Evolutionary conservation across 2,113 vertebrate genomes (phyloP).

Genomic region (Galbula dea): DNA sequence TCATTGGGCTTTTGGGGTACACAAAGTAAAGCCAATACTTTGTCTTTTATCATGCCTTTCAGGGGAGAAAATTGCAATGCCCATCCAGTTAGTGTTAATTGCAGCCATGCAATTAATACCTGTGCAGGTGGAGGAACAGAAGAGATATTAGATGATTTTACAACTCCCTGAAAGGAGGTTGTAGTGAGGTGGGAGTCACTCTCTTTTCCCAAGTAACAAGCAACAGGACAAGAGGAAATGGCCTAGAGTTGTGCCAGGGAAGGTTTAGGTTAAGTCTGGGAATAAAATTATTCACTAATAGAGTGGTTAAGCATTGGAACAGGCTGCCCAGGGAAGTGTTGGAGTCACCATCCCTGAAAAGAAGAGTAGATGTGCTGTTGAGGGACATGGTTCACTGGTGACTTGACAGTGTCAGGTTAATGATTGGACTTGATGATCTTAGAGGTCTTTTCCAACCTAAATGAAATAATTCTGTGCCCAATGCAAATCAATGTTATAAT

Average conservation of each 20-base stretch:
- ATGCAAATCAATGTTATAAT: background rate
- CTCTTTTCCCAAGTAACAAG: background rate
- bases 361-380: background rate
- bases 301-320: background rate
- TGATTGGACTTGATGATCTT: background rate
- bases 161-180: background rate
- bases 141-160: background rate
- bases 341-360: background rate
- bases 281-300: background rate
- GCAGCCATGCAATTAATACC: background rate
- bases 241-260: background rate
- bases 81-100: background rate
- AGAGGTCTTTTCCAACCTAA: background rate
- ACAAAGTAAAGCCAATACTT: background rate
- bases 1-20: background rate
- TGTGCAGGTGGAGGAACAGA: background rate
- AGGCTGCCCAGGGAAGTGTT: background rate
- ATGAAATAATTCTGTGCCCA: background rate
- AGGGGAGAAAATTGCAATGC: background rate
- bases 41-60: background rate
- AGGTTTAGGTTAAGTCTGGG: background rate
- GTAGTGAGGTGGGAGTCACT: background rate
- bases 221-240: background rate
- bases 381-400: background rate
- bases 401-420: background rate